Evolutionary conservation across 2,888 invertebrate species (phyloP), one percentile per base, ranked within the genome.

Genomic region (Melikaiella ostensackeni): DNA sequence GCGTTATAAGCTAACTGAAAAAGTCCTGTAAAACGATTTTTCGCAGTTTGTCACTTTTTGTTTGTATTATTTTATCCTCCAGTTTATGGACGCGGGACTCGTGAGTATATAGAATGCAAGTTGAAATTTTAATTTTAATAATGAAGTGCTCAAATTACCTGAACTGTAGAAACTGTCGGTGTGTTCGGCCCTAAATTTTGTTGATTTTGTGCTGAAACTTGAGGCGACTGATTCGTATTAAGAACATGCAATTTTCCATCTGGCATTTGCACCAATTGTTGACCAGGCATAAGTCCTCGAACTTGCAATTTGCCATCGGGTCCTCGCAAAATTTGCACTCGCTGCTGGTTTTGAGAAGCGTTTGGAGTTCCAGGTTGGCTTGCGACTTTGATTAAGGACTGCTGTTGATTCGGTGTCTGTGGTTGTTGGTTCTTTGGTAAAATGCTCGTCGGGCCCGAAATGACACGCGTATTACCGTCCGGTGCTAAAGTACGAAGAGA

Each of bases 281-380:
- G 98, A 75, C 98, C 98, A 64, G 98, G 97, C 91, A 97, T 94
- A 11, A 98, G 93, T 0, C 98, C 98, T 79, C 97, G 95, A 1
- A 98, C 98, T 86, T 98, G 97, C 21, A 98, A 93, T 92, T 98
- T 97, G 33, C 98, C 98, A 91, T 98, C 97, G 0, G 97, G 96
- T 0, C 96, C 95, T 83, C 97, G 95, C 87, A 97, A 95, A 83
- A 98, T 97, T 93, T 98, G 98, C 19, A 98, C 96, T 89, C 96
- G 96, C 89, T 97, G 97, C 19, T 93, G 93, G 33, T 88, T 89
- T 70, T 87, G 87, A 5, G 89, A 85, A 16, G 90, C 89, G 70
- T 87, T 86, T 24, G 89, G 83, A 78, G 88, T 83, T 66, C 87
- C 78, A 77, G 77, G 74, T 81, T 92, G 92, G 21, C 84, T 84